Evolutionary conservation across 1,140 invertebrate genomes (phyloP), one percentile per base, ranked within the genome.

Genomic region (Pararge aegeria): DNA sequence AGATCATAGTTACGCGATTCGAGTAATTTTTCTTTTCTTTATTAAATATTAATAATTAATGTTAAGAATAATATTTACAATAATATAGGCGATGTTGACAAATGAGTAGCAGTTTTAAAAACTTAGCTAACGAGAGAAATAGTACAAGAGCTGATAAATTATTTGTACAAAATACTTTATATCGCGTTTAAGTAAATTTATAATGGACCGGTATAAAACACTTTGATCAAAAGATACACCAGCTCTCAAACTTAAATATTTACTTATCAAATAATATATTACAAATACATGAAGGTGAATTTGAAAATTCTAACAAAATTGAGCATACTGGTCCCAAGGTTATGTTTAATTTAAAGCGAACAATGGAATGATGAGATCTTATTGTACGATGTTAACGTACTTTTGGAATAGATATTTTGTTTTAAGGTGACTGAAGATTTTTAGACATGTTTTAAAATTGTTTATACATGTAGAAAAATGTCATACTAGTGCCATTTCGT

Each of bases 331-430:
- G 73, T 83, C 73, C 73, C 74, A 69, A 78, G 44, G 21, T 53
- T 52, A 56, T 46, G 56, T 54, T 62, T 62, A 34, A 21, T 44
- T 69, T 84, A 83, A 83, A 83, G 76, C 78, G 66, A 75, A 59
- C 56, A 64, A 75, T 83, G 83, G 84, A 85, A 87, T 87, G 83
- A 78, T 87, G 83, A 87, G 83, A 87, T 87, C 83, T 80, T 75
- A 68, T 3, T 64, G 64, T 66, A 66, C 68, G 58, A 63, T 40
- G 16, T 46, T 0, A 24, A 53, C 48, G 65, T 68, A 68, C 65
- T 48, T 56, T 60, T 60, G 50, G 46, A 64, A 55, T 60, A 65
- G 16, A 46, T 19, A 38, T 19, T 38, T 54, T 27, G 46, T 29
- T 49, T 24, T 27, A 52, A 55, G 60, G 51, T 62, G 60, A 63